Evolutionary conservation across 2,797 vertebrate genomes (phyloP), one percentile per base, ranked within the genome.

Genomic region (Anomalospiza imberbis): DNA sequence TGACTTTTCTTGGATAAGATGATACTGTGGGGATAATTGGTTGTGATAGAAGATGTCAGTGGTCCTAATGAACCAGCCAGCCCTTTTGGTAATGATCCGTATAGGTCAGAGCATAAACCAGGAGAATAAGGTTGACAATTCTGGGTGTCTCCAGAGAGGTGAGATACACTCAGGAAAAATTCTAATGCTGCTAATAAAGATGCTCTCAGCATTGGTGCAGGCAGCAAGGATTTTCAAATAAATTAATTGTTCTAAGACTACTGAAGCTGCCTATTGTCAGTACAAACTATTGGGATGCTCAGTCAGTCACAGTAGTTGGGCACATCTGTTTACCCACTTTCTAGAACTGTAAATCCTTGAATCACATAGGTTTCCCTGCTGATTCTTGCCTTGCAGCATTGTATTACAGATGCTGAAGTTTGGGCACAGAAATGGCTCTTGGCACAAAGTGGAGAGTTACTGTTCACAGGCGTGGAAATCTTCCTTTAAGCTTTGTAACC

Each of bases 401-500:
- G 17, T 10, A 16, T 66, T 85, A 68, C 22, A 82, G 71, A 45
- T 79, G 24, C 58, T 73, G 77, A 85, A 67, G 15, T 71, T 22
- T 72, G 71, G 66, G 68, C 44, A n/a, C 31, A 53, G 83, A 88
- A 89, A 68, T 54, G 7, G 36, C 38, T 71, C 74, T 78, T 3
- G 3, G 36, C 57, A 62, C 53, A 86, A 76, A 57, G 40, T 29
- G 38, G 48, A 87, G 82, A 76, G 50, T 89, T 91, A 26, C 26
- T 89, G 22, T 90, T 90, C 86, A 55, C 44, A 71, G 55, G 29
- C 74, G 29, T 22, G 54, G 50, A 92, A 70, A 36, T 88, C 67
- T 95, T 93, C 48, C 65, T 95, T 95, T 84, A 87, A 73, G 77
- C 60, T 97, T 97, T 94, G 85, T 96, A 96, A 94, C 88, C 83